phyloP scores from a whole-genome alignment of 1,140 invertebrate species.

The Steinernema feltiae region DNA sequence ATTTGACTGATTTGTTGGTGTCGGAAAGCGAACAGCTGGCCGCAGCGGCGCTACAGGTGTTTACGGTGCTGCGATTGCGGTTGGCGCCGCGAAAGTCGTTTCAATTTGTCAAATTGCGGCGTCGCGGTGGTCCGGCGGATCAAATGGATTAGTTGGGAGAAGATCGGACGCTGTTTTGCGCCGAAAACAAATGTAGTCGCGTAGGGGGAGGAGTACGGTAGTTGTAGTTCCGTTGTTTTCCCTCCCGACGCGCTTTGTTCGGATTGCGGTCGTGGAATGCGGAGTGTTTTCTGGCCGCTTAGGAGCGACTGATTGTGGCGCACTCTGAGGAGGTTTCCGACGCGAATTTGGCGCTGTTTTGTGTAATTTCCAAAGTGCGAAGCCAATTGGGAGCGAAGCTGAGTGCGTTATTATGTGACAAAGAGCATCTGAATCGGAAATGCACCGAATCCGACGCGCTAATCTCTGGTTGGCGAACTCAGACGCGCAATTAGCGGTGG shows the following conservation, averaged over 20 bases:
- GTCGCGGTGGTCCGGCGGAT: not conserved
- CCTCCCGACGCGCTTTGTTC: too few relatives aligned
- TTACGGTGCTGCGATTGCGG: conserved; percentile 6
- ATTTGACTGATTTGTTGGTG: conserved; percentile 4
- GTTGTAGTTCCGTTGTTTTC: not conserved
- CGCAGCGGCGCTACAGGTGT: conserved; percentile 1
- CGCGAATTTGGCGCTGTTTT: not conserved
- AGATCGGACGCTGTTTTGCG: not conserved
- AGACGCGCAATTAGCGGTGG: too few relatives aligned
- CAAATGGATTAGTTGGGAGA: not conserved
- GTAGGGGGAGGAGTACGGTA: not conserved
- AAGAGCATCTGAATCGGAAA: too few relatives aligned
- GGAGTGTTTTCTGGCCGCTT: too few relatives aligned
- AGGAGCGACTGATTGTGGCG: not conserved
- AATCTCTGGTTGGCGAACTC: not conserved
- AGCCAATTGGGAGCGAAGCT: not conserved
- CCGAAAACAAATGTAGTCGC: conserved; percentile 1
- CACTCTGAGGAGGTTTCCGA: conserved; percentile 13
- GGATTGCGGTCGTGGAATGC: too few relatives aligned
- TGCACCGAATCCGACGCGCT: not conserved
- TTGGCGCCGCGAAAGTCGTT: not conserved
- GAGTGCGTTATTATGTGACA: not conserved
- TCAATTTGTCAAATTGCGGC: not conserved
- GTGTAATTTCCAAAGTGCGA: not conserved
- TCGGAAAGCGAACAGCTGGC: not conserved